These are phyloP conservation scores for Oophaga sylvatica DNA, from an alignment of 2,797 vertebrate species.

Conservation along the genomic window DNA sequence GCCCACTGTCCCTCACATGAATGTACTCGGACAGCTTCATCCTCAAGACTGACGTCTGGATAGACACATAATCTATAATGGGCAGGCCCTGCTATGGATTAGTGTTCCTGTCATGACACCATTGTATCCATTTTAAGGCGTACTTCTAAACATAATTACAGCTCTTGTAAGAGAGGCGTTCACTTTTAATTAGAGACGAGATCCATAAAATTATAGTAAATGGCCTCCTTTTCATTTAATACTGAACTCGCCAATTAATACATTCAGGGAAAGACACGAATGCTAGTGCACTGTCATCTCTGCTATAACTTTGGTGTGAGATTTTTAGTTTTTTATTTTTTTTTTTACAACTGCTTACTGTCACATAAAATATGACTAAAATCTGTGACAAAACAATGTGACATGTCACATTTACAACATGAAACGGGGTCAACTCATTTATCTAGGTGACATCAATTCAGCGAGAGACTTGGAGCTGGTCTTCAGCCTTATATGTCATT, in stretches of 20 bases:
- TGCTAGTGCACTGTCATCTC: constrained; percentile 9
- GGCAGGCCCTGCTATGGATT: constrained; percentile 56
- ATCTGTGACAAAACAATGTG: not conserved
- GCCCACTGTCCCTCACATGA: constrained; percentile 24
- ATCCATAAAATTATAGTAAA: constrained; percentile 44
- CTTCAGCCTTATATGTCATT: not conserved
- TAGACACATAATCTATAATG: constrained; percentile 57
- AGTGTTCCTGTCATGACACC: constrained; percentile 41
- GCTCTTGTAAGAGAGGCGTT: constrained; percentile 14
- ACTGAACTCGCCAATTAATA: constrained; percentile 1
- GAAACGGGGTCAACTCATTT: not conserved
- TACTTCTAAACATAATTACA: constrained; percentile 8
- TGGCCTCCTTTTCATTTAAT: constrained; percentile 24
- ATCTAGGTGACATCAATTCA: not conserved
- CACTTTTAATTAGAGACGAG: constrained; percentile 30
- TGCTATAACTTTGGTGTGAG: not conserved
- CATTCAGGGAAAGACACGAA: not conserved
- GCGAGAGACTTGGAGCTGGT: not conserved
- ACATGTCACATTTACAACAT: not conserved
- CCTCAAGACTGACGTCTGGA: constrained; percentile 33
- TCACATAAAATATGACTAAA: not conserved
- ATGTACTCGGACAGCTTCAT: constrained; percentile 42
- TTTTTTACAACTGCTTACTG: not conserved
- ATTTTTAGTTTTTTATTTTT: not conserved
- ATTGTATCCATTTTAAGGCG: constrained; percentile 39